These are phyloP conservation scores for Chymomyza caudatula DNA, from an alignment of 2,888 invertebrate species.

Conservation along the genomic window DNA sequence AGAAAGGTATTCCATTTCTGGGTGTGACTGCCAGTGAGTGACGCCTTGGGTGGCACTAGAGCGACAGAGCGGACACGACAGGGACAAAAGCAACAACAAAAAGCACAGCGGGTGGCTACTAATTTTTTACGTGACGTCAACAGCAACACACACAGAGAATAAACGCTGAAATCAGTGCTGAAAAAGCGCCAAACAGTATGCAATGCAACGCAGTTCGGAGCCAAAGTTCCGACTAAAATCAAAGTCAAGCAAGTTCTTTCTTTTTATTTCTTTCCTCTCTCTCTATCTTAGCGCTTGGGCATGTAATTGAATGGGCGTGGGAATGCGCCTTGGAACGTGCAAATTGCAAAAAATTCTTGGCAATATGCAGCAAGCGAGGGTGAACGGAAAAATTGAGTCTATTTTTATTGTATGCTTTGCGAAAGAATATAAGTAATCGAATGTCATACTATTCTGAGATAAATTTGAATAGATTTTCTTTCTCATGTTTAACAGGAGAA, in stretches of 20 bases:
- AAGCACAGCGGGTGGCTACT: slow-evolving; percentile 62
- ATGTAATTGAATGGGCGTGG: slow-evolving; percentile 54
- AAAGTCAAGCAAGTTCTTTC: slow-evolving; percentile 42
- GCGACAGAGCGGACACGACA: not conserved
- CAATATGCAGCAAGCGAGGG: slow-evolving; percentile 4
- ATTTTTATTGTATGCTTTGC: no score
- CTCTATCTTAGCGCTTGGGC: slow-evolving; percentile 2
- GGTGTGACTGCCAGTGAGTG: slow-evolving; percentile 38
- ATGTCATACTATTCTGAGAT: no score
- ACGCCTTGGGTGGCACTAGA: slow-evolving; percentile 55
- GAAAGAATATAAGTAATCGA: no score
- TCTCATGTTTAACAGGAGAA: no score
- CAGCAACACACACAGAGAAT: slow-evolving; percentile 34
- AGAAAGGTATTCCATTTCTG: slow-evolving; percentile 48
- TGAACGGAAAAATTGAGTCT: not conserved
- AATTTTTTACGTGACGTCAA: slow-evolving; percentile 65
- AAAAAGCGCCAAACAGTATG: slow-evolving; percentile 63
- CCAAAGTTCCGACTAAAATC: slow-evolving; percentile 39
- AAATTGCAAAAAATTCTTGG: slow-evolving; percentile 41
- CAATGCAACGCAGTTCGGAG: slow-evolving; percentile 34
- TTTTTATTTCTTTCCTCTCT: not conserved
- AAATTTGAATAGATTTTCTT: no score
- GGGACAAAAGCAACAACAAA: slow-evolving; percentile 5
- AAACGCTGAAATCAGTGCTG: slow-evolving; percentile 45
- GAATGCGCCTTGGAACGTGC: slow-evolving; percentile 41